Evolutionary conservation across 2,797 vertebrate genomes (phyloP).

Genomic region (Gallinago stenura): DNA sequence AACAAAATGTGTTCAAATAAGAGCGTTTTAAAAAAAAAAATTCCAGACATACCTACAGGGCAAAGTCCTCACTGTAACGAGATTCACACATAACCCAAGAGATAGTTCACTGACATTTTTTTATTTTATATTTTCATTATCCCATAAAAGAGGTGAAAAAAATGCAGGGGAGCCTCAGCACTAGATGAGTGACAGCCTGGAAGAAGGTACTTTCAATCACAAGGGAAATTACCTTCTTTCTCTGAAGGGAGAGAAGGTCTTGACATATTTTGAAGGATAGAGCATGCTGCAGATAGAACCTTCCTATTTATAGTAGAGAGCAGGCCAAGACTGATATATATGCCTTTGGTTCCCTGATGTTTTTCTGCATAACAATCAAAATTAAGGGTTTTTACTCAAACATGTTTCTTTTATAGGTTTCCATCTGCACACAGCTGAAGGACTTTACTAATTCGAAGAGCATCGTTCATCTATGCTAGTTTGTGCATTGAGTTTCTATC

Average conservation of each 20-base stretch:
- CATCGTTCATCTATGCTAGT: neutral
- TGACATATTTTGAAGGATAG: neutral
- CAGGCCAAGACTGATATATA: neutral
- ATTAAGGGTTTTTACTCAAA: neutral
- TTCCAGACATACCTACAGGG: neutral
- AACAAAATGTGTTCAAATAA: neutral
- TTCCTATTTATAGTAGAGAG: neutral
- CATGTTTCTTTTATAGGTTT: neutral
- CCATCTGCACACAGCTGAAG: neutral
- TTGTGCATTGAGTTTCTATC: neutral
- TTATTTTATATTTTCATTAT: neutral
- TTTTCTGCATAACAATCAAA: neutral
- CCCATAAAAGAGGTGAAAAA: neutral
- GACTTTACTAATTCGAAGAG: neutral
- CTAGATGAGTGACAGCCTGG: neutral
- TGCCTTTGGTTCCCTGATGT: neutral
- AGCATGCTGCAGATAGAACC: neutral
- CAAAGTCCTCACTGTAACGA: neutral
- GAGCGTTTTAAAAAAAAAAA: neutral
- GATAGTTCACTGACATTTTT: neutral
- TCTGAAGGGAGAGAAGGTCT: neutral
- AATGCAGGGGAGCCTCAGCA: neutral
- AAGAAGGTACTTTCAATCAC: neutral
- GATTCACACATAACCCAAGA: neutral
- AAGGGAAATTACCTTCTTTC: neutral